Conservation (phyloP, 2,888 invertebrate genomes). For the Lepidocyrtoides sp. region DNA sequence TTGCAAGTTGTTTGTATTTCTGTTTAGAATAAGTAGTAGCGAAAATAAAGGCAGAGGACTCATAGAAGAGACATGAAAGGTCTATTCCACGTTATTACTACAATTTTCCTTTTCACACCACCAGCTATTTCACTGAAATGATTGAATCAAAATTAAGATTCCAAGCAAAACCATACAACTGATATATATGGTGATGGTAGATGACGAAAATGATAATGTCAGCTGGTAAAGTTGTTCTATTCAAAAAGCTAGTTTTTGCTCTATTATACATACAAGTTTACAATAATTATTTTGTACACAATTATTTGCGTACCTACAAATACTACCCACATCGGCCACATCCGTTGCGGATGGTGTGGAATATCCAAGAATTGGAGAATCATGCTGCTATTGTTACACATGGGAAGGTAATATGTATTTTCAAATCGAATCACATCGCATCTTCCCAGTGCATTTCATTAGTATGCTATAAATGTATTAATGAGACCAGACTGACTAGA, state of each 20-base stretch:
- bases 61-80: not conserved
- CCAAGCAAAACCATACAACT: constrained; percentile 11
- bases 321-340: too few relatives aligned
- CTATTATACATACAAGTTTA: not conserved
- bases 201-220: not conserved
- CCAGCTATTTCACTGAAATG: constrained; percentile 8
- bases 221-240: not conserved
- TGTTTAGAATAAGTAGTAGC: too few relatives aligned
- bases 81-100: not conserved
- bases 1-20: too few relatives aligned
- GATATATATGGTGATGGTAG: not conserved
- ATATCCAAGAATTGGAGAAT: not conserved
- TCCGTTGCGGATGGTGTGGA: not conserved
- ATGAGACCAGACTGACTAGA: too few relatives aligned
- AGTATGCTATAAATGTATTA: constrained; percentile 65
- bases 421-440: not conserved
- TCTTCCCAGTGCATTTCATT: constrained; percentile 48
- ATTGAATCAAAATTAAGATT: constrained; percentile 19
- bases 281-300: too few relatives aligned
- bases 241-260: not conserved
- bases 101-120: not conserved
- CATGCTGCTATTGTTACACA: not conserved
- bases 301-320: too few relatives aligned
- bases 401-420: not conserved
- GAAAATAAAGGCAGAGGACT: constrained; percentile 11